Conservation (phyloP, 2,797 vertebrate species). For the Apodemus agrarius region DNA sequence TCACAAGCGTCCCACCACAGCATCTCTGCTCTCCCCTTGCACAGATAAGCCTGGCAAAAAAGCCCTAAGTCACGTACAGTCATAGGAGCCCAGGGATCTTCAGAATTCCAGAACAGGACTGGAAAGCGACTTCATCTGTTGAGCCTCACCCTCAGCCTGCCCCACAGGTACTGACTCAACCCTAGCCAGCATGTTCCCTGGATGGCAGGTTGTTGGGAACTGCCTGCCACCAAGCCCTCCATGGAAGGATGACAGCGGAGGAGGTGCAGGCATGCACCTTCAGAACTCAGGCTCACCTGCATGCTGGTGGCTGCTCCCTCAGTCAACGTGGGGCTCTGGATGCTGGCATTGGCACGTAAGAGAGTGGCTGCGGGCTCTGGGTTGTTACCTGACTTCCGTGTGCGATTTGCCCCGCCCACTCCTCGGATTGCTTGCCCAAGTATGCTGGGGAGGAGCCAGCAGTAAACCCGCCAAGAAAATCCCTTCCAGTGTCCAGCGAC, state of each 20-base stretch:
- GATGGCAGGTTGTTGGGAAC: background rate
- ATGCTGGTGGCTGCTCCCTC: background rate
- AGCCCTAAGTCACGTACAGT: background rate
- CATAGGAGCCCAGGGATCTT: background rate
- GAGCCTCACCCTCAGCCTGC: background rate
- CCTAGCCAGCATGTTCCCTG: background rate
- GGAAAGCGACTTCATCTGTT: background rate
- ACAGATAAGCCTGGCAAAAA: background rate
- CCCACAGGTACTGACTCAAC: background rate
- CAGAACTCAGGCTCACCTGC: slow-evolving; percentile 52
- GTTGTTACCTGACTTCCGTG: slow-evolving; percentile 67
- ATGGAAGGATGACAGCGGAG: accelerated
- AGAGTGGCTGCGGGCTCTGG: background rate
- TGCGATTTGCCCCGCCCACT: slow-evolving; percentile 38
- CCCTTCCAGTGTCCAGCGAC: background rate
- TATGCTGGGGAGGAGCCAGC: slow-evolving; percentile 30
- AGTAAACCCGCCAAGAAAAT: background rate
- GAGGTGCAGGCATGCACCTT: background rate
- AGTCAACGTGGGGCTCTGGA: background rate
- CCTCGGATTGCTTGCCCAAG: background rate
- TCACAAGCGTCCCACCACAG: background rate
- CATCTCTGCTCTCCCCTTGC: background rate
- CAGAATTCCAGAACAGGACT: background rate
- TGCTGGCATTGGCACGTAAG: accelerated
- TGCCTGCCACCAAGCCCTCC: background rate